A percentile compares a stretch with the other conserved stretches of the same genome.
Evolutionary conservation across 2,113 vertebrate species (phyloP).

Genomic region (Scomber colias): DNA sequence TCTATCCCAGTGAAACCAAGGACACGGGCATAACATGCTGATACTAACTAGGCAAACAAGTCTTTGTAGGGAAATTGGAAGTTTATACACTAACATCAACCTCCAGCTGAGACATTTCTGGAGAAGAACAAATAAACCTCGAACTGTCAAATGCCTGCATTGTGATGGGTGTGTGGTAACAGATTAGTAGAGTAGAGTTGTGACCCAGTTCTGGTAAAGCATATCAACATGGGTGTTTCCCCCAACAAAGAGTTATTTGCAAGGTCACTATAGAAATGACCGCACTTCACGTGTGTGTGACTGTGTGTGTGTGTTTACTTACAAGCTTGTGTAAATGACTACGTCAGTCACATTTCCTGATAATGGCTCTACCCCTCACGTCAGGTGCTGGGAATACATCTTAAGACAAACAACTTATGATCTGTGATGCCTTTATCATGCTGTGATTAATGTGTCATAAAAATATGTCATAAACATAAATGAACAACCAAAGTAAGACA

Average conservation of each 20-base stretch:
- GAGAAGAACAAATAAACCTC: not conserved
- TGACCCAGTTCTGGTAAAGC: conserved; percentile 3
- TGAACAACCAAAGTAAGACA: too few relatives aligned
- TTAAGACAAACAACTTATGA: too few relatives aligned
- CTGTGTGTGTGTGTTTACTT: conserved; percentile 6
- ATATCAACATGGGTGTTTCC: conserved; percentile 19
- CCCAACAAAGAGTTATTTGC: conserved; percentile 20
- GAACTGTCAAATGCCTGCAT: not conserved
- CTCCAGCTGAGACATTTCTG: not conserved
- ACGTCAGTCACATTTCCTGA: not conserved
- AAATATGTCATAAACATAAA: too few relatives aligned
- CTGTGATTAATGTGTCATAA: too few relatives aligned
- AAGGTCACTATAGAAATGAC: conserved; percentile 25
- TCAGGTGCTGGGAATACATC: too few relatives aligned
- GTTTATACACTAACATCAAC: not conserved
- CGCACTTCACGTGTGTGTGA: not conserved
- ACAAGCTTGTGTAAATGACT: not conserved
- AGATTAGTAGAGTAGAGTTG: conserved; percentile 15
- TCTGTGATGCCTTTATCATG: too few relatives aligned
- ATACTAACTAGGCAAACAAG: not conserved
- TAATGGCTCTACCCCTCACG: too few relatives aligned
- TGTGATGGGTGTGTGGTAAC: not conserved
- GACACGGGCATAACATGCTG: not conserved
- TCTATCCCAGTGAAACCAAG: not conserved
- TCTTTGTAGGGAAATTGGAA: not conserved